Percentiles rank a stretch among this genome's conserved stretches.
These are phyloP conservation scores for Cydia splendana DNA, from an alignment of 1,140 invertebrate species.

Conservation along the genomic window DNA sequence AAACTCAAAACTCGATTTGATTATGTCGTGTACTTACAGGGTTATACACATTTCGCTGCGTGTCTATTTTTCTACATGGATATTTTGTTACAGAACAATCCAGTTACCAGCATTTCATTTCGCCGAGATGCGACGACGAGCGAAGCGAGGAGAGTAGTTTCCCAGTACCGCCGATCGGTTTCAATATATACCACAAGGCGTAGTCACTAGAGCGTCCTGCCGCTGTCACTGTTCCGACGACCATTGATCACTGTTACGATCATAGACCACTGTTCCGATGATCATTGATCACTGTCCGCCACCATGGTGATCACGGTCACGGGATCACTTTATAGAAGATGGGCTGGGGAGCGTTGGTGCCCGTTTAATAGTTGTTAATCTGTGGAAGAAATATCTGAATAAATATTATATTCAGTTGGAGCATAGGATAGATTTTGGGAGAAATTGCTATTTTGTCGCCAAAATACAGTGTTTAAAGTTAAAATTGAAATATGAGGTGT, in stretches of 20 bases:
- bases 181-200: slow-evolving; percentile 48
- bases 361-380: not conserved
- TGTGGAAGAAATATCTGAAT: not conserved
- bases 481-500: too few relatives aligned
- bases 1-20: too few relatives aligned
- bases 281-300: not conserved
- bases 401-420: too few relatives aligned
- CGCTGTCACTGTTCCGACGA: slow-evolving; percentile 22
- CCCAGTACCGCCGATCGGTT: slow-evolving; percentile 2
- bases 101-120: not conserved
- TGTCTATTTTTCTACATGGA: too few relatives aligned
- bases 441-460: too few relatives aligned
- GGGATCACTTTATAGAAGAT: not conserved
- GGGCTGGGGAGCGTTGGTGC: slow-evolving; percentile 5
- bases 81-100: too few relatives aligned
- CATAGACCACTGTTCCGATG: not conserved
- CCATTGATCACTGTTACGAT: not conserved
- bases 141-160: not conserved
- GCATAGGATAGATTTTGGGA: too few relatives aligned
- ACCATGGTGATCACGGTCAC: not conserved
- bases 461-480: too few relatives aligned
- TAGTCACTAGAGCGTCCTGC: slow-evolving; percentile 43
- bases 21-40: too few relatives aligned
- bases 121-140: not conserved
- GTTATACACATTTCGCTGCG: too few relatives aligned